Conservation (phyloP, 2,113 vertebrate genomes). For the Lophotis ruficrista region DNA sequence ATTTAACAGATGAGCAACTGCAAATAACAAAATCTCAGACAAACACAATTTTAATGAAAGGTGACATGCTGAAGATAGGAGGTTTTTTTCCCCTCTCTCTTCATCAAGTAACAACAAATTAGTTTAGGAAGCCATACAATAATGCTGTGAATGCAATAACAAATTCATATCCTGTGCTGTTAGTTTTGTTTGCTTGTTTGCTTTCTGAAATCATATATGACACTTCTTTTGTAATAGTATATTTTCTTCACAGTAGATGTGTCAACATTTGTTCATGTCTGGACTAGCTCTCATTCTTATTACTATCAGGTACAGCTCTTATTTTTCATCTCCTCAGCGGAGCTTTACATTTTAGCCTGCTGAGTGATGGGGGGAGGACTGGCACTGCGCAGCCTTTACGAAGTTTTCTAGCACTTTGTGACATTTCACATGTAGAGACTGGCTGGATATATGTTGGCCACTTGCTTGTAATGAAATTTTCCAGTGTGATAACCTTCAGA, state of each 20-base stretch:
- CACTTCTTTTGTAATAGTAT: constrained; percentile 40
- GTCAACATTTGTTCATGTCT: constrained; percentile 55
- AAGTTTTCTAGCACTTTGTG: background rate
- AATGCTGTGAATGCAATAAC: constrained; percentile 36
- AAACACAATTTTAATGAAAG: constrained; percentile 78
- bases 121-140: constrained; percentile 54
- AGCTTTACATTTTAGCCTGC: background rate
- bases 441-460: background rate
- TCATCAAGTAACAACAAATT: constrained; percentile 64
- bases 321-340: background rate
- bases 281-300: background rate
- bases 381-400: background rate
- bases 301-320: background rate
- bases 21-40: constrained; percentile 77
- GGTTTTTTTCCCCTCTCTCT: background rate
- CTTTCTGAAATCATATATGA: constrained; percentile 63
- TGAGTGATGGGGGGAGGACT: background rate
- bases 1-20: constrained; percentile 80
- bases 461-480: background rate
- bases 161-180: constrained; percentile 34
- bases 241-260: constrained; percentile 54
- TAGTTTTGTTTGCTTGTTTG: constrained; percentile 60
- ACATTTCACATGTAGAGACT: background rate
- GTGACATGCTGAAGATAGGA: constrained; percentile 68
- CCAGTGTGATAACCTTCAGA: background rate